Evolutionary conservation across 2,888 invertebrate species (phyloP).

Genomic region (Amaurobius ferox): DNA sequence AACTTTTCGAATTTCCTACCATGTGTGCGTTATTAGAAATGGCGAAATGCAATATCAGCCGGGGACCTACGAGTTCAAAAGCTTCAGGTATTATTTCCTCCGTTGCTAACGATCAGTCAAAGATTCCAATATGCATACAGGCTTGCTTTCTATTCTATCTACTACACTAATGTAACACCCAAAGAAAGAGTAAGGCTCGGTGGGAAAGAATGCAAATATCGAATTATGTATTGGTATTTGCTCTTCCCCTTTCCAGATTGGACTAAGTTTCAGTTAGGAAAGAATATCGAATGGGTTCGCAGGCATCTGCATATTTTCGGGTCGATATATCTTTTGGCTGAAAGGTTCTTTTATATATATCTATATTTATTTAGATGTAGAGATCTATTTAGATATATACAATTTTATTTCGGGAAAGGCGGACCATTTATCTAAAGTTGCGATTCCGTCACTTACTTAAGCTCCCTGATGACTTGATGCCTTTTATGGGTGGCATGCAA

Average conservation of each 20-base stretch:
- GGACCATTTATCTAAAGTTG: slow-evolving; percentile 69
- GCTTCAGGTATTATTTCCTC: slow-evolving; percentile 70
- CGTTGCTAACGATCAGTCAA: slow-evolving; percentile 59
- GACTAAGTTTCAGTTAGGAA: slow-evolving; percentile 66
- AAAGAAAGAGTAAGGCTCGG: slow-evolving; percentile 50
- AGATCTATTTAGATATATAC: neutral
- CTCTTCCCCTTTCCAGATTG: slow-evolving; percentile 56
- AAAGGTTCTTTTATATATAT: neutral
- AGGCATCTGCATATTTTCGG: slow-evolving; percentile 62
- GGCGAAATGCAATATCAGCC: slow-evolving; percentile 71
- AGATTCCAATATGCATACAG: slow-evolving; percentile 69
- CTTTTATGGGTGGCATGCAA: no score
- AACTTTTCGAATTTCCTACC: slow-evolving; percentile 71
- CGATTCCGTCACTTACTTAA: slow-evolving; percentile 54
- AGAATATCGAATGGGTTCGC: slow-evolving; percentile 64
- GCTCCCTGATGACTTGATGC: slow-evolving; percentile 64
- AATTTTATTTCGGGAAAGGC: slow-evolving; percentile 35
- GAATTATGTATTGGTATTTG: slow-evolving; percentile 72
- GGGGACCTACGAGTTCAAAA: slow-evolving; percentile 59
- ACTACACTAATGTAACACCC: slow-evolving; percentile 67
- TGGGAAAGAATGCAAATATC: slow-evolving; percentile 69
- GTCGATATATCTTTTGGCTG: slow-evolving; percentile 49
- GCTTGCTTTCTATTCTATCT: slow-evolving; percentile 67
- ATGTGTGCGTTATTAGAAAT: slow-evolving; percentile 71
- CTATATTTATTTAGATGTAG: neutral